Evolutionary conservation across 2,113 vertebrate species (phyloP).

Genomic region (Syngnathoides biaculeatus): DNA sequence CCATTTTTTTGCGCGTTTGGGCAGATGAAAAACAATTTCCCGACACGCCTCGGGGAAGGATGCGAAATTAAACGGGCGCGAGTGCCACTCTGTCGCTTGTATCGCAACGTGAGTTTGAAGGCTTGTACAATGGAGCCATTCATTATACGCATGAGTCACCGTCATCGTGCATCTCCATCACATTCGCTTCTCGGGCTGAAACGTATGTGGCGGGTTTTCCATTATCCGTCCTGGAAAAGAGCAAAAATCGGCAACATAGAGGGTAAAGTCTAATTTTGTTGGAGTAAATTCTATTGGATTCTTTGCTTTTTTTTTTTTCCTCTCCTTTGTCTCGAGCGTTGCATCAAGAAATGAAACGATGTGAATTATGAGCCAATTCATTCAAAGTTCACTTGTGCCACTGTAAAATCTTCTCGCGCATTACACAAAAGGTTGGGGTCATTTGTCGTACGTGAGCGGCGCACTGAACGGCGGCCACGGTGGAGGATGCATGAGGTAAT

Average conservation of each 20-base stretch:
- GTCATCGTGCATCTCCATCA: conserved; percentile 40
- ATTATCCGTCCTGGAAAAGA: background rate
- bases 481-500: conserved; percentile 11
- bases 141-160: conserved; percentile 58
- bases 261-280: background rate
- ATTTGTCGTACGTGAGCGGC: conserved; percentile 39
- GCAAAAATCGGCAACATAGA: background rate
- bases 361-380: conserved; percentile 46
- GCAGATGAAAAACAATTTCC: conserved; percentile 29
- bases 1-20: background rate
- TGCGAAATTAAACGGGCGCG: conserved; percentile 45
- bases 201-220: conserved; percentile 45
- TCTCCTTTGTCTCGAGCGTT: background rate
- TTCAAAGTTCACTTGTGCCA: conserved; percentile 52
- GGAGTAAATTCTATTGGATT: background rate
- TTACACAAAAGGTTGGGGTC: conserved; percentile 63
- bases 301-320: conserved; percentile 10
- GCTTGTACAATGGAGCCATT: conserved; percentile 33
- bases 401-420: conserved; percentile 57
- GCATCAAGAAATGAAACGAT: background rate
- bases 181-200: conserved; percentile 46
- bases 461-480: conserved; percentile 38
- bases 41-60: conserved; percentile 21
- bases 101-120: conserved; percentile 32
- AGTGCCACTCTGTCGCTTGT: conserved; percentile 38